Percentiles rank a stretch among this genome's conserved stretches.
Evolutionary conservation across 2,888 invertebrate species (phyloP).

Genomic region (Cinara cedri): DNA sequence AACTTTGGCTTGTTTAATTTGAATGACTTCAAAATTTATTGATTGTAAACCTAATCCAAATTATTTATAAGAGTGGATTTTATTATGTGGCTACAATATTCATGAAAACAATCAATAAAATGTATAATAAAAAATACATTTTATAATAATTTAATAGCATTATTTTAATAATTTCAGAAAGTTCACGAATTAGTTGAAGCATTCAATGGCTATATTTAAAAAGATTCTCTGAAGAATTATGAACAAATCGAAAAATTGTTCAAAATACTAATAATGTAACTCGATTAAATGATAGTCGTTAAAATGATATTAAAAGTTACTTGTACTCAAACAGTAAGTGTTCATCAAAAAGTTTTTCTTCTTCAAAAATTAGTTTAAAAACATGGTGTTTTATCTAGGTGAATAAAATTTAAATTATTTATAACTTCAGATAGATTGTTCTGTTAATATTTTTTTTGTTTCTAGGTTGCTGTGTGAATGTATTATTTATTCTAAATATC

Average conservation of each 20-base stretch:
- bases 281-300: slow-evolving; percentile 70
- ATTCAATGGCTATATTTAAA: slow-evolving; percentile 83
- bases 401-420: not conserved
- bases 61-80: no score
- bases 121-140: not conserved
- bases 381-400: slow-evolving; percentile 50
- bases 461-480: slow-evolving; percentile 84
- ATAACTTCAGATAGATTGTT: not conserved
- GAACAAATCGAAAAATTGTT: slow-evolving; percentile 74
- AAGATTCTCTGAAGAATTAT: slow-evolving; percentile 70
- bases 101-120: not conserved
- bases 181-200: slow-evolving; percentile 87
- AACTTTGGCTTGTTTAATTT: no score
- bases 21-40: no score
- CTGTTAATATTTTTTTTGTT: slow-evolving; percentile 61
- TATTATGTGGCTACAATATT: not conserved
- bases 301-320: slow-evolving; percentile 49
- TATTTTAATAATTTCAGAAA: slow-evolving; percentile 65
- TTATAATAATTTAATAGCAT: not conserved
- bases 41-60: no score
- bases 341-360: slow-evolving; percentile 53
- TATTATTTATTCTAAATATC: slow-evolving; percentile 80
- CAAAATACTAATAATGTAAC: slow-evolving; percentile 73
- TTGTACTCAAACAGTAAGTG: slow-evolving; percentile 47
- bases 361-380: slow-evolving; percentile 46